Percentiles rank a stretch among this genome's conserved stretches.
Evolutionary conservation across 2,797 vertebrate genomes (phyloP).

Genomic region (Triplophysa yarkandensis): DNA sequence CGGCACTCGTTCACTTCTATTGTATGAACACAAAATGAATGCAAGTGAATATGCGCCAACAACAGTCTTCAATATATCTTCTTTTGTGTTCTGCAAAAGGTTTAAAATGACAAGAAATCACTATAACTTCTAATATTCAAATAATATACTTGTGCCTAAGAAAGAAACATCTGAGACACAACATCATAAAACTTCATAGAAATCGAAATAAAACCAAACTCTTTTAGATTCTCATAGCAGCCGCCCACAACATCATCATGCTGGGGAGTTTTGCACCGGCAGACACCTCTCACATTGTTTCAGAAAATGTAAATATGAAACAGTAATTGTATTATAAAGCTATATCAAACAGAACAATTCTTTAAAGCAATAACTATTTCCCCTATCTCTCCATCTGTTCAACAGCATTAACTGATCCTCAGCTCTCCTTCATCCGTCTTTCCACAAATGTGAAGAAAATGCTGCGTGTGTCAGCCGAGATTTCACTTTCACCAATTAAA

Average conservation of each 20-base stretch:
- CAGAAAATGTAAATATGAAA: neutral
- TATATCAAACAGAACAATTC: neutral
- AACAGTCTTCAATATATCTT: too few relatives aligned
- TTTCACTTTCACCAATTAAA: constrained; percentile 43
- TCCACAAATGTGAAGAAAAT: constrained; percentile 9
- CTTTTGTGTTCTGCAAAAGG: too few relatives aligned
- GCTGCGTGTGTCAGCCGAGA: constrained; percentile 17
- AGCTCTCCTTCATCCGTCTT: constrained; percentile 29
- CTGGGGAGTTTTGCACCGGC: neutral
- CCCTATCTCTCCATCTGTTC: constrained; percentile 24
- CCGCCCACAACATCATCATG: too few relatives aligned
- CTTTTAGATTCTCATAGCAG: neutral
- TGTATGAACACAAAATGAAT: too few relatives aligned
- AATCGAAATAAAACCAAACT: too few relatives aligned
- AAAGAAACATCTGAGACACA: too few relatives aligned
- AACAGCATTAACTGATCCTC: constrained; percentile 9
- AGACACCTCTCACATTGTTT: neutral
- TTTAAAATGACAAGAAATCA: too few relatives aligned
- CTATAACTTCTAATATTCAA: too few relatives aligned
- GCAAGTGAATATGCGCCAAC: too few relatives aligned
- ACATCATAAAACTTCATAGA: too few relatives aligned
- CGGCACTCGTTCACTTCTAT: too few relatives aligned
- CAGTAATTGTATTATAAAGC: neutral
- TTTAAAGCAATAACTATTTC: neutral
- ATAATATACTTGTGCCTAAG: too few relatives aligned